Evolutionary conservation across 2,113 vertebrate species (phyloP), one percentile per base, ranked within the genome.

Genomic region (Dipodomys stephensi): DNA sequence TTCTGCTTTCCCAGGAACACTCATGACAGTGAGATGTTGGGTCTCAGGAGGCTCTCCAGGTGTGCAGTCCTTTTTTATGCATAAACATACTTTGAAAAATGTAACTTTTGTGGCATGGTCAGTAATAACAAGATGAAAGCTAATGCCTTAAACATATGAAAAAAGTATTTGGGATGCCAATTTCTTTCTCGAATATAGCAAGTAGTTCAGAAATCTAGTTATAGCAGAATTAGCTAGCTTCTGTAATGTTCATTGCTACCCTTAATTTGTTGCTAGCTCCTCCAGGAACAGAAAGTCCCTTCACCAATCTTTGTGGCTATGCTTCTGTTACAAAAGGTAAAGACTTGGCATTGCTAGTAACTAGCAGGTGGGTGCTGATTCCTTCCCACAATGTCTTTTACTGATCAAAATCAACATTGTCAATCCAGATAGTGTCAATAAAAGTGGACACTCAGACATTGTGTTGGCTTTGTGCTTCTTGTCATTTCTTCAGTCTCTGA

Each of bases 1-100:
- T 96, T 97, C 97, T 97, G 94, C 97, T 97, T 97, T 96, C 96
- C 97, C 96, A 97, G 96, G 96, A 97, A 91, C 89, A 96, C 94
- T 97, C 95, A 97, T 97, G 96, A 97, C 96, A 97, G 88, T 97
- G 96, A 80, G 84, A 88, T 97, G 95, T 97, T 95, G 96, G 92
- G 96, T 97, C 96, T 97, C 96, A 96, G 72, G 90, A 97, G 91
- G 83, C 88, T 96, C 0, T 97, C 92, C 95, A 95, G 93, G 84
- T 94, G 96, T 95, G 96, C 93, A 57, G 94, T 16, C 64, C 80
- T 97, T 96, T 97, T 96, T 96, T 95, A 95, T 94, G 82, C 60
- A 82, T 97, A 97, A 96, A 95, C 82, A 60, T 97, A 62, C 84
- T 96, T 94, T 74, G 87, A 65, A 90, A 95, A 90, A 44, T 96